These are phyloP conservation scores for Pomacea canaliculata DNA, from an alignment of 2,888 invertebrate species.

Conservation along the genomic window DNA sequence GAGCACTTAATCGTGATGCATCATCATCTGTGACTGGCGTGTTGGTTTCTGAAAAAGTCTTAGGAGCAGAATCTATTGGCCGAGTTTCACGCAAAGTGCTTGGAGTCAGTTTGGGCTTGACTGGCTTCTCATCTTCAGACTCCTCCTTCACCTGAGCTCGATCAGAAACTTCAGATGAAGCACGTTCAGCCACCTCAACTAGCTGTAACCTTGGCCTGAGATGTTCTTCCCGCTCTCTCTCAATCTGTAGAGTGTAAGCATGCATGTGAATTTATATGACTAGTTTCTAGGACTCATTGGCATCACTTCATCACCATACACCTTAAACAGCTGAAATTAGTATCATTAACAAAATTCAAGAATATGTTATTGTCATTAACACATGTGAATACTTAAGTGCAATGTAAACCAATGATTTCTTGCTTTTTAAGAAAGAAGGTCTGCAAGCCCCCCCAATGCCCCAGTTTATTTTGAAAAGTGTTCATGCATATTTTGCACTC, in stretches of 20 bases:
- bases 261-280: too few relatives aligned
- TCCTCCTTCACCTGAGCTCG: constrained; percentile 41
- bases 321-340: too few relatives aligned
- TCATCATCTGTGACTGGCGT: constrained; percentile 43
- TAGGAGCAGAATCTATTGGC: constrained; percentile 4
- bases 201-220: constrained; percentile 87
- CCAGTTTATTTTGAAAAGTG: too few relatives aligned
- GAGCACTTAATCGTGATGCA: constrained; percentile 40
- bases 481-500: too few relatives aligned
- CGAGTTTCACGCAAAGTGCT: constrained; percentile 3
- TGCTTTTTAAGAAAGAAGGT: too few relatives aligned
- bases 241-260: constrained; percentile 71
- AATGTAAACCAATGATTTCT: too few relatives aligned
- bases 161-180: constrained; percentile 37
- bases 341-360: too few relatives aligned
- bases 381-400: too few relatives aligned
- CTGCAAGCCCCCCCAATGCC: too few relatives aligned
- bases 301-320: too few relatives aligned
- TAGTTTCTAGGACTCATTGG: too few relatives aligned
- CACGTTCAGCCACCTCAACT: constrained; percentile 41
- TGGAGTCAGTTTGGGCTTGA: constrained; percentile 42
- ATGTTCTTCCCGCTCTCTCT: constrained; percentile 83
- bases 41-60: constrained; percentile 13
- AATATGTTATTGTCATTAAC: too few relatives aligned
- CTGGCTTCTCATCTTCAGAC: constrained; percentile 35